These are phyloP conservation scores for Itoplectis maculator DNA, from an alignment of 2,888 invertebrate species.

Conservation along the genomic window DNA sequence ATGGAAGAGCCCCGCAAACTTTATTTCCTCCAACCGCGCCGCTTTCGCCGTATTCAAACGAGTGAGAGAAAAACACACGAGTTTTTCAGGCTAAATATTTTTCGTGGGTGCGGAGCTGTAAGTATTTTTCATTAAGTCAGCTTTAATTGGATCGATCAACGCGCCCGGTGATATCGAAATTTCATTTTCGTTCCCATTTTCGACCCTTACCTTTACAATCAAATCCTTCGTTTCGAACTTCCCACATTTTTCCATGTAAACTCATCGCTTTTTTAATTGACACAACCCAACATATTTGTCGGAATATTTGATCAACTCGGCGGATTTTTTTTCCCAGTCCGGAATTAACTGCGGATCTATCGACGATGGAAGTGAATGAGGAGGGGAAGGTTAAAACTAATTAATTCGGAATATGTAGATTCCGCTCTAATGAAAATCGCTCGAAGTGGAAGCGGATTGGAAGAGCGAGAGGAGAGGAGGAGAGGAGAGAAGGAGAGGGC, in stretches of 20 bases:
- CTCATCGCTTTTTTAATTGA: neutral
- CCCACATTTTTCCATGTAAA: too few species aligned
- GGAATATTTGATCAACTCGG: neutral
- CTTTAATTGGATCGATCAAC: neutral
- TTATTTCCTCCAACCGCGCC: too few species aligned
- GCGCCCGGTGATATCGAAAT: neutral
- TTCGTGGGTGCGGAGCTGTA: neutral
- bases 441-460: constrained; percentile 19
- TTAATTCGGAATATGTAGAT: constrained; percentile 33
- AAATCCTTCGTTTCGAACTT: too few species aligned
- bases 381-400: neutral
- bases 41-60: too few species aligned
- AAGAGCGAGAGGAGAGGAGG: neutral
- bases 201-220: too few species aligned
- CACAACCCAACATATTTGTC: neutral
- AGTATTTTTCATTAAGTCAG: neutral
- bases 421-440: constrained; percentile 29
- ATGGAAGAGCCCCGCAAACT: too few species aligned
- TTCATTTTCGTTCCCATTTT: neutral
- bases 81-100: neutral
- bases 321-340: neutral
- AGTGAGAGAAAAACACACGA: too few species aligned
- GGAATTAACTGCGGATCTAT: neutral
- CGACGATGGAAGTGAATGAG: too few species aligned
- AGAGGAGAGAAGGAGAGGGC: neutral